phyloP scores from a whole-genome alignment of 2,797 vertebrate genomes.

The Phalanger gymnotis region DNA sequence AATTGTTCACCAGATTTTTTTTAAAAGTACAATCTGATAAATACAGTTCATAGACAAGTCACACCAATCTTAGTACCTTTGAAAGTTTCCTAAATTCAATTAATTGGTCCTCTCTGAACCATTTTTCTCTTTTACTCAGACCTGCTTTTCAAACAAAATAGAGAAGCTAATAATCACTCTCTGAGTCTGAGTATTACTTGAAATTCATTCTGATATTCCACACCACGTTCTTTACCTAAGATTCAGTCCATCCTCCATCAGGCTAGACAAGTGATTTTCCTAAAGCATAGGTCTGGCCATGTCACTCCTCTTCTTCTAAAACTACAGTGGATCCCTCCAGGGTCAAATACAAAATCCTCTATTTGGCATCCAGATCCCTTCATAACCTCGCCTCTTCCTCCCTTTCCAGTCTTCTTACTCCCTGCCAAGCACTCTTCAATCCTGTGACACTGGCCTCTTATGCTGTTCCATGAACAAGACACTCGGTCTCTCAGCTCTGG shows the following conservation, averaged over 20 bases:
- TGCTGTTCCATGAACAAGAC: background rate
- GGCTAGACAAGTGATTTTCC: background rate
- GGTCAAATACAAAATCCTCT: background rate
- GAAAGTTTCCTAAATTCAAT: slow-evolving; percentile 32
- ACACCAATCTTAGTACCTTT: slow-evolving; percentile 9
- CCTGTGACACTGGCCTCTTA: background rate
- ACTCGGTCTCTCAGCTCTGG: background rate
- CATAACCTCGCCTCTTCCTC: background rate
- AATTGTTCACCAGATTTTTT: background rate
- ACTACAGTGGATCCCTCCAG: background rate
- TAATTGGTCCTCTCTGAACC: background rate
- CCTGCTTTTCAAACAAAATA: slow-evolving; percentile 22
- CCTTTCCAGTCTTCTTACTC: background rate
- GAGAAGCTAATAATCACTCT: background rate
- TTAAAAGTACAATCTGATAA: background rate
- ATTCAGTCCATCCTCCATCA: background rate
- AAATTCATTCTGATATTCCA: slow-evolving; percentile 9
- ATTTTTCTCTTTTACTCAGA: slow-evolving; percentile 17
- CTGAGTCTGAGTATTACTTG: background rate
- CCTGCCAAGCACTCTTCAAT: background rate
- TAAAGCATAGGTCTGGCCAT: background rate
- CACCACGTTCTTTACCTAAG: background rate
- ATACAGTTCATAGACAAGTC: background rate
- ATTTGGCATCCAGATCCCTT: background rate
- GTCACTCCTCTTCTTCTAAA: background rate